phyloP scores from a whole-genome alignment of 2,888 invertebrate genomes.

The Bombylius major region DNA sequence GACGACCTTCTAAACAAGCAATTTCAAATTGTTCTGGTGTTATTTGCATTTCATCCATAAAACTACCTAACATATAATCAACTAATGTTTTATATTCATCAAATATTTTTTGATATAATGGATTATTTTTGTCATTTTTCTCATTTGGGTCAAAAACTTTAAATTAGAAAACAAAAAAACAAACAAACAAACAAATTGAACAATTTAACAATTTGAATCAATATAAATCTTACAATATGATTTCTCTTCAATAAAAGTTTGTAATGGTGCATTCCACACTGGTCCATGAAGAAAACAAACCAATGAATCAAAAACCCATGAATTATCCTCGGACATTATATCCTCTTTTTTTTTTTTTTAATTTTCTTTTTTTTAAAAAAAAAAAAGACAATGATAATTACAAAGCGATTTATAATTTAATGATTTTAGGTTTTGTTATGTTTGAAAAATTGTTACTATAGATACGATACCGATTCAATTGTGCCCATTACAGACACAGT shows the following conservation, averaged over 20 bases:
- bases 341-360: neutral
- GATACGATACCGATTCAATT: too few relatives aligned
- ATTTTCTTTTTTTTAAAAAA: too few relatives aligned
- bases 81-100: constrained; percentile 82
- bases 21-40: constrained; percentile 76
- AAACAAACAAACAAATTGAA: neutral
- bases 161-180: neutral
- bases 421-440: too few relatives aligned
- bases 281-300: constrained; percentile 86
- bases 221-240: constrained; percentile 63
- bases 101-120: constrained; percentile 65
- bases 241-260: constrained; percentile 86
- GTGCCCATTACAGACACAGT: too few relatives aligned
- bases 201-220: neutral
- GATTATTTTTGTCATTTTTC: constrained; percentile 49
- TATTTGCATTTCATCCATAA: constrained; percentile 86
- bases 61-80: constrained; percentile 80
- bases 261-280: constrained; percentile 81
- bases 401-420: too few relatives aligned
- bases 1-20: constrained; percentile 48
- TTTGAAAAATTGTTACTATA: too few relatives aligned
- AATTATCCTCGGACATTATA: constrained; percentile 47
- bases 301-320: constrained; percentile 86
- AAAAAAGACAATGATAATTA: too few relatives aligned
- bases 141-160: constrained; percentile 73